Conservation (phyloP, 2,888 invertebrate species). For the Temnothorax rugatulus region DNA sequence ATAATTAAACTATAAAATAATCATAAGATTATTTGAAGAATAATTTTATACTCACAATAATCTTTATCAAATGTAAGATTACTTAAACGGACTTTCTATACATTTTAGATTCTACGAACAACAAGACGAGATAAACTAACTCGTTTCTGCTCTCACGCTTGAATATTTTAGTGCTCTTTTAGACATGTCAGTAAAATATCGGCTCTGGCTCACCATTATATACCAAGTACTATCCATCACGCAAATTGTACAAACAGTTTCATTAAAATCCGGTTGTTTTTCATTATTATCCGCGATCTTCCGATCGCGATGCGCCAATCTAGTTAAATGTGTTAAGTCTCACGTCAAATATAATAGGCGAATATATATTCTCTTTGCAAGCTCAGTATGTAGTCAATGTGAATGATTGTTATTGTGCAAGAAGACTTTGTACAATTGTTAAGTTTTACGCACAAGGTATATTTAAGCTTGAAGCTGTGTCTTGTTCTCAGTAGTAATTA, state of each 20-base stretch:
- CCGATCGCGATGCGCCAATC: neutral
- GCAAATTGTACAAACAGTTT: constrained; percentile 11
- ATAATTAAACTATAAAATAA: neutral
- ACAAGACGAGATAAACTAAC: neutral
- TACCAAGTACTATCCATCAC: neutral
- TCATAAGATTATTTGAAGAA: neutral
- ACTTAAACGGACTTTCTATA: neutral
- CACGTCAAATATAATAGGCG: neutral
- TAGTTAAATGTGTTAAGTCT: constrained; percentile 22
- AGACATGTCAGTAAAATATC: neutral
- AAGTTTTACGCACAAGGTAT: neutral
- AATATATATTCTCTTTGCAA: constrained; percentile 2
- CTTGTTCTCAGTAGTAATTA: neutral
- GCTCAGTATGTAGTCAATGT: neutral
- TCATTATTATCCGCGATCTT: neutral
- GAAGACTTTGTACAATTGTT: constrained; percentile 1
- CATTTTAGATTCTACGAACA: neutral
- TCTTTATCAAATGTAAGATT: neutral
- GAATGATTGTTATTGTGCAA: constrained; percentile 14
- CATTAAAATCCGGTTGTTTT: neutral
- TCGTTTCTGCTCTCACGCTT: neutral
- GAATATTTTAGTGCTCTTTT: neutral
- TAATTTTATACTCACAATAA: constrained; percentile 5
- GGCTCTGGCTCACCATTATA: neutral
- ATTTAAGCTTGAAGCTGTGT: neutral